phyloP scores from a whole-genome alignment of 2,797 vertebrate species.

The Microctenopoma steveboyesi region DNA sequence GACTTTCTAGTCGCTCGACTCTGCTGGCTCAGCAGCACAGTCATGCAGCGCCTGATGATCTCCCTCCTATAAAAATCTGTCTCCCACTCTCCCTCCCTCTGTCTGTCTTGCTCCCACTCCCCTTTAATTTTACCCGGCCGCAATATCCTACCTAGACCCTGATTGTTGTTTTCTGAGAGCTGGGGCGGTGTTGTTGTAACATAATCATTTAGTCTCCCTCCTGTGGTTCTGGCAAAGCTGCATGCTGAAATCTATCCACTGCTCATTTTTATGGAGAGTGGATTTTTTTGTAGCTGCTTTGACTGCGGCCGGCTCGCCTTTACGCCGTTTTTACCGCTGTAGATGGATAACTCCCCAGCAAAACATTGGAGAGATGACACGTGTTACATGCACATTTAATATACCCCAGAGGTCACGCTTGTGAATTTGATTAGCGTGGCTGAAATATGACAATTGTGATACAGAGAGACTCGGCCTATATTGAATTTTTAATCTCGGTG shows the following conservation, averaged over 20 bases:
- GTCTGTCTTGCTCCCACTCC: conserved; percentile 61
- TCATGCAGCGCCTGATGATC: conserved; percentile 45
- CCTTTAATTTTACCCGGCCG: conserved; percentile 66
- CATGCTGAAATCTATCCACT: conserved; percentile 66
- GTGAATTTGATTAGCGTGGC: conserved; percentile 67
- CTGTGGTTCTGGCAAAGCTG: conserved; percentile 67
- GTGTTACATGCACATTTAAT: conserved; percentile 68
- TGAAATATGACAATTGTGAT: conserved; percentile 65
- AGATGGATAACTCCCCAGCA: conserved; percentile 57
- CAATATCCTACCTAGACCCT: conserved; percentile 61
- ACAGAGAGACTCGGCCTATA: conserved; percentile 56
- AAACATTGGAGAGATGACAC: conserved; percentile 60
- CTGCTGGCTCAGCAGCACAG: conserved; percentile 14
- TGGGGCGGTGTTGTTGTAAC: conserved; percentile 69
- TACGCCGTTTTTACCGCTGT: conserved; percentile 48
- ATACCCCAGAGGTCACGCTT: conserved; percentile 62
- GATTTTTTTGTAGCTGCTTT: conserved; percentile 59
- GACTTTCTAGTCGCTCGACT: conserved; percentile 20
- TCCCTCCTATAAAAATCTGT: conserved; percentile 55
- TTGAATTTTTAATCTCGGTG: conserved; percentile 65
- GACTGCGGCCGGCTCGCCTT: conserved; percentile 54
- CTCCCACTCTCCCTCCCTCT: conserved; percentile 43
- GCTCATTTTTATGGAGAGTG: conserved; percentile 72
- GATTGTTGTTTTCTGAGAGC: conserved; percentile 71
- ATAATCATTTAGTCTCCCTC: conserved; percentile 79